Evolutionary conservation across 2,888 invertebrate species (phyloP), one percentile per base, ranked within the genome.

Genomic region (Cerceris ruficornis): DNA sequence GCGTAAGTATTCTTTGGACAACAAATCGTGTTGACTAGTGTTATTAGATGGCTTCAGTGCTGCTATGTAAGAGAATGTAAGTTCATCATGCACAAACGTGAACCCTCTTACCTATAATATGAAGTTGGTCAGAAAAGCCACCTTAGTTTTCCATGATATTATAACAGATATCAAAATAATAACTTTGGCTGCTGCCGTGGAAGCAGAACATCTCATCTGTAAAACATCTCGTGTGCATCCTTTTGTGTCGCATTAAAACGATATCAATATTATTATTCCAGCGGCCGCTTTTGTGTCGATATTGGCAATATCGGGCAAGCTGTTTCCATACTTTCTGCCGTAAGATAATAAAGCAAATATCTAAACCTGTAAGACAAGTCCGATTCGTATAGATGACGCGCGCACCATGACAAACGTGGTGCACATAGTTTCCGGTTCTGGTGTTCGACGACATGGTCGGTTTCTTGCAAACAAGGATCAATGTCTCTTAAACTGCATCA

Each of bases 291-390:
- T 54, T 17, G 49, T 60, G 73, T 69, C 58, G 60, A 60, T 79
- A 72, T 67, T 66, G 66, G n/a, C 69, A 55, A 61, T 79, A 69
- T 62, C 69, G 66, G 15, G 60, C 59, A 62, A 59, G 39, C 41
- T 58, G 41, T 58, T 39, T 50, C 50, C 70, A 46, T 17, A 62
- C 41, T 50, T 62, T 43, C 49, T 66, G 13, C 54, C 62, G 28
- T 42, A 60, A 43, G 72, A 54, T 7, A 52, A 41, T 43, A 41
- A n/a, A 28, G 52, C 43, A 59, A 61, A 69, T 43, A 28, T 28
- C 4, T 28, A 28, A 64, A n/a, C 50, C 58, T 69, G 17, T 17
- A 28, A 72, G 72, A 64, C 69, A 69, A 72, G 78, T 69, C 55
- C 46, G 49, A 69, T 69, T 69, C 49, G 41, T 60, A 46, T 50